Conservation (phyloP, 2,888 invertebrate genomes). For the Latrodectus elegans region DNA sequence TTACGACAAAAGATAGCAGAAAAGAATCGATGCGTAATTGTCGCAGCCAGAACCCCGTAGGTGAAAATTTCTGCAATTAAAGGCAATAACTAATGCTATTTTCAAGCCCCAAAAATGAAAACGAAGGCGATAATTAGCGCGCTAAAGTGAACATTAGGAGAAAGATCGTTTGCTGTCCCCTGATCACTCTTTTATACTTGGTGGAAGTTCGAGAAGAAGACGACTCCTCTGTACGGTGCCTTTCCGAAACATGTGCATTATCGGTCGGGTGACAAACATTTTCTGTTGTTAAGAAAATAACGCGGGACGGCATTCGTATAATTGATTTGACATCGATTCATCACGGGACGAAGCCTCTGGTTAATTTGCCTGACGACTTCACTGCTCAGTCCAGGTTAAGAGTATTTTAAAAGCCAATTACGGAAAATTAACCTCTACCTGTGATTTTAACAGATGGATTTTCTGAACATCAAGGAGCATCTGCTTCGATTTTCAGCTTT, state of each 20-base stretch:
- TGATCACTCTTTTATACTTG: conserved; percentile 37
- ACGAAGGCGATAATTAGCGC: conserved; percentile 61
- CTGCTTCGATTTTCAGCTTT: too few species aligned
- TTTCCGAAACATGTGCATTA: conserved; percentile 42
- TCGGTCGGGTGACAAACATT: conserved; percentile 29
- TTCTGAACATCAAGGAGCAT: too few species aligned
- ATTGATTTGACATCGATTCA: conserved; percentile 62
- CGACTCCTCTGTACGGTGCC: not conserved
- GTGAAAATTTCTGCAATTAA: conserved; percentile 68
- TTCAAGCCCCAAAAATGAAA: conserved; percentile 60
- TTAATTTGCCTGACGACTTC: conserved; percentile 37
- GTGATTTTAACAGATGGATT: conserved; percentile 21
- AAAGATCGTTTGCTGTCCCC: conserved; percentile 40
- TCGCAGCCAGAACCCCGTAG: conserved; percentile 49
- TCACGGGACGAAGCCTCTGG: conserved; percentile 21
- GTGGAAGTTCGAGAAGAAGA: conserved; percentile 15
- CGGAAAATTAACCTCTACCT: conserved; percentile 18
- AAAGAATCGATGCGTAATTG: conserved; percentile 67
- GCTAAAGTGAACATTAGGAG: conserved; percentile 51
- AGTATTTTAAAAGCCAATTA: conserved; percentile 51
- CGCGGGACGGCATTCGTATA: conserved; percentile 41
- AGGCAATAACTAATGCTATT: conserved; percentile 68
- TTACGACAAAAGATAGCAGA: conserved; percentile 58
- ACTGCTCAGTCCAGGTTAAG: conserved; percentile 32
- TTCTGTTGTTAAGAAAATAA: conserved; percentile 59